Conservation (phyloP, 2,797 vertebrate species). For the Scyliorhinus canicula region DNA sequence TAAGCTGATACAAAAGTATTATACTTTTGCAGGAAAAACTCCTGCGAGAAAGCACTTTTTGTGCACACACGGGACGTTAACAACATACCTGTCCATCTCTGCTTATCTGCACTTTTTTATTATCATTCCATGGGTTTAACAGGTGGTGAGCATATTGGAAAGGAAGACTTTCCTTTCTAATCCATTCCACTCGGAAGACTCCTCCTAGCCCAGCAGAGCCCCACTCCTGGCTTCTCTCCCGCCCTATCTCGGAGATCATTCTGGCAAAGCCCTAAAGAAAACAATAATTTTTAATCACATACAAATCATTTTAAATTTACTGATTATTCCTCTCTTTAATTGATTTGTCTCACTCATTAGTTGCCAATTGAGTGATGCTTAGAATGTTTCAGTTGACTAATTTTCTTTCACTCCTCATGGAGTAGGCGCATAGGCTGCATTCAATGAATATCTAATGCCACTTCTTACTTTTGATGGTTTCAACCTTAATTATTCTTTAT, state of each 20-base stretch:
- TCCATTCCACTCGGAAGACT: conserved; percentile 83
- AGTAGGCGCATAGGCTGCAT: not conserved
- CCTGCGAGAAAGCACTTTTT: not conserved
- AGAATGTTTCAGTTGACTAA: not conserved
- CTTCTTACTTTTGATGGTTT: not conserved
- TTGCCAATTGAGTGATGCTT: not conserved
- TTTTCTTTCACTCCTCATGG: not conserved
- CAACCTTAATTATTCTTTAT: not conserved
- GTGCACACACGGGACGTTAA: conserved; percentile 28
- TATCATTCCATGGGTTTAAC: conserved; percentile 84
- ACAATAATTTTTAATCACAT: not conserved
- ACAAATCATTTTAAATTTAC: not conserved
- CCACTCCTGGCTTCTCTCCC: conserved; percentile 77
- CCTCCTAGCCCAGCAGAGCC: conserved; percentile 73
- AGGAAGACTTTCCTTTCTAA: conserved; percentile 72
- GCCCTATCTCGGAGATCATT: conserved; percentile 72
- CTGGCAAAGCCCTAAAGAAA: conserved; percentile 74
- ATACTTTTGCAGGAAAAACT: too few relatives aligned
- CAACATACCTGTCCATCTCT: conserved; percentile 80
- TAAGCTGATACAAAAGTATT: too few relatives aligned
- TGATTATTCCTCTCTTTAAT: not conserved
- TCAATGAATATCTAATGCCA: not conserved
- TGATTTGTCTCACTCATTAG: not conserved
- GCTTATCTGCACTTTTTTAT: conserved; percentile 87
- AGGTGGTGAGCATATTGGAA: conserved; percentile 77